Base-by-base conservation (phyloP, 2,113 vertebrate species). In the Ophiodon elongatus region DNA sequence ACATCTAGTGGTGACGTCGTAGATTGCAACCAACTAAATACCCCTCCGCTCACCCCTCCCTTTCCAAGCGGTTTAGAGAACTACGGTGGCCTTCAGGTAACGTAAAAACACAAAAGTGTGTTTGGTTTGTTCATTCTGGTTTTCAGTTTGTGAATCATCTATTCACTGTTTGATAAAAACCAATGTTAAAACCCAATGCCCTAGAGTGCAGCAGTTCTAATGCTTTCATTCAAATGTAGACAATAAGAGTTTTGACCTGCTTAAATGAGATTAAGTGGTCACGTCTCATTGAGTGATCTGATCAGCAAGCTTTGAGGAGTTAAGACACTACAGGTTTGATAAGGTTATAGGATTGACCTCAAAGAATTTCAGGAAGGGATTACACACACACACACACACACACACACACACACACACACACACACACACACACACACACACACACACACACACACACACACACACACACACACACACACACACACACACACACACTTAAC, bases 241-340 rank as follows among this genome's bases (percentile, higher is more conserved):
- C 37, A 84, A 83, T 1, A 66, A 41, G 63, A 74, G 75, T 80
- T 45, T n/a, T 63, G 41, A 23, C 0, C 50, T 56, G 67, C 29
- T 71, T 29, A 67, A 52, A 62, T 52, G 29, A 80, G 71, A 88
- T 87, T 86, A 80, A 64, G 15, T 14, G 0, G 29, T 39, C 52
- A 64, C 1, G n/a, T 66, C 67, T 37, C 4, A 57, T 39, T 82
- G 57, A 52, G 31, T 27, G 21, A 68, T 70, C 83, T 65, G 77
- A 76, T 82, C 39, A 59, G 72, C 60, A 52, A 72, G 64, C 57
- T 83, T 83, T 31, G 31, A 74, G 57, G 41, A 65, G 33, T 71
- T 85, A 63, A 74, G 47, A 85, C 43, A 67, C 64, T n/a, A 3
- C 25, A 59, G 27, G 31, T 21, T 31, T 19, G 17, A 59, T 23